Conservation (phyloP, 2,113 vertebrate species). For the Aphyosemion australe region DNA sequence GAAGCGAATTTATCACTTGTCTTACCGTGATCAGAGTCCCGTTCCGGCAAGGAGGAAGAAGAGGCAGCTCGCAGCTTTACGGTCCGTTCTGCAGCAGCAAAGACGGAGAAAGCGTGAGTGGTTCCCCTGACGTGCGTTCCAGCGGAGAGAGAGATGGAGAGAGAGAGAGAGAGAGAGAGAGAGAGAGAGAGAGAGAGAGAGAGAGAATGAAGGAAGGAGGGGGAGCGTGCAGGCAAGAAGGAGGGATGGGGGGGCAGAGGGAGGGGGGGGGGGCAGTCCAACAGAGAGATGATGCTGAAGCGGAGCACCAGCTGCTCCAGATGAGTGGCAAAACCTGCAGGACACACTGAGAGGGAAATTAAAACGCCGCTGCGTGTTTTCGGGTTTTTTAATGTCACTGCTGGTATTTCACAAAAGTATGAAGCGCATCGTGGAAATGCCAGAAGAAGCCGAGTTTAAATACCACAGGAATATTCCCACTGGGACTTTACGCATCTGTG, state of each 20-base stretch:
- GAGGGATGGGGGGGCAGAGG: constrained; percentile 13
- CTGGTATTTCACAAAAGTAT: constrained; percentile 25
- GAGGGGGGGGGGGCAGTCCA: constrained; percentile 12
- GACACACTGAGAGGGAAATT: background rate
- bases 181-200: constrained; percentile 9
- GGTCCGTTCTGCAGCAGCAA: constrained; percentile 62
- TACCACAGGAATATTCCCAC: constrained; percentile 24
- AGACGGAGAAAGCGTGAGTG: constrained; percentile 42
- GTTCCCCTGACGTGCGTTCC: constrained; percentile 66
- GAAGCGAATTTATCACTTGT: background rate
- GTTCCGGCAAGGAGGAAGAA: constrained; percentile 12
- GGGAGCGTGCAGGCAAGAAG: constrained; percentile 14
- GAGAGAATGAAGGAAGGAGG: too few relatives aligned
- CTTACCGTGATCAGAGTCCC: constrained; percentile 54
- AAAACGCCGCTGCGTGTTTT: background rate
- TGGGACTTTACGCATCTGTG: constrained; percentile 24
- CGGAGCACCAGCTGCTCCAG: constrained; percentile 42
- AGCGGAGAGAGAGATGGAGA: constrained; percentile 50
- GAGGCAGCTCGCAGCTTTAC: constrained; percentile 39
- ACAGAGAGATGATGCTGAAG: constrained; percentile 40
- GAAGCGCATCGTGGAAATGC: constrained; percentile 28
- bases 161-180: constrained; percentile 19
- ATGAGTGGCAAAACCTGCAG: constrained; percentile 24
- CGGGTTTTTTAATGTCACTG: background rate
- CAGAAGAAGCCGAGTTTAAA: constrained; percentile 40